Evolutionary conservation across 2,888 invertebrate genomes (phyloP), one percentile per base, ranked within the genome.

Genomic region (Catocala sponsa): DNA sequence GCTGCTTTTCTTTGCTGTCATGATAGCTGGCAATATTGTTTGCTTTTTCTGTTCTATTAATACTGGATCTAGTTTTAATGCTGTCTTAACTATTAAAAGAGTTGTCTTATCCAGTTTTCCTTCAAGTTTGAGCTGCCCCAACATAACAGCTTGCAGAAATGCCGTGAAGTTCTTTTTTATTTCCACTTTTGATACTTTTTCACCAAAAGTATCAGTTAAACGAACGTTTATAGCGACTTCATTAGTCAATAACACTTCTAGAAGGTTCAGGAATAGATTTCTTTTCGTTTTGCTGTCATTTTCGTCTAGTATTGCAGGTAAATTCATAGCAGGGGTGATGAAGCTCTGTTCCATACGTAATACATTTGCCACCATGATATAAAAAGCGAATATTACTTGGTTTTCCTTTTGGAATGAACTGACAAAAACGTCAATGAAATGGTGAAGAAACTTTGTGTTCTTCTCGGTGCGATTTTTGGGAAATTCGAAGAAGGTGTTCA

Each of bases 351-450:
- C 76, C 83, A 94, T 87, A 25, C 84, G 82, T 4, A 94, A 68
- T 32, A 85, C 85, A 66, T 85, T 89, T 0, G 86, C 72, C 0
- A 83, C 81, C 85, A 94, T 90, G 0, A 94, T 87, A 62, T 87
- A 94, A 65, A 94, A 94, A 0, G 90, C 88, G 55, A 94, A 94
- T 38, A 94, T 74, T 9, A 94, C 74, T 68, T 91, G 91, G 63
- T 86, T 89, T 62, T 94, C 94, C 41, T 71, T 85, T 68, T 78
- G 83, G 57, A 85, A 94, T 13, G 90, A 90, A 52, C 81, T 85
- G 0, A 92, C 89, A 68, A 94, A 94, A 0, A 89, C 81, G 65
- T 89, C 87, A 41, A 94, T 86, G 54, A 92, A 94, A 64, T 90
- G 81, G n/a, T 71, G 71, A 44, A 95, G 63, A 63, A 92, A 92